Conservation (phyloP, 2,113 vertebrate genomes). For the Oncorhynchus mykiss region DNA sequence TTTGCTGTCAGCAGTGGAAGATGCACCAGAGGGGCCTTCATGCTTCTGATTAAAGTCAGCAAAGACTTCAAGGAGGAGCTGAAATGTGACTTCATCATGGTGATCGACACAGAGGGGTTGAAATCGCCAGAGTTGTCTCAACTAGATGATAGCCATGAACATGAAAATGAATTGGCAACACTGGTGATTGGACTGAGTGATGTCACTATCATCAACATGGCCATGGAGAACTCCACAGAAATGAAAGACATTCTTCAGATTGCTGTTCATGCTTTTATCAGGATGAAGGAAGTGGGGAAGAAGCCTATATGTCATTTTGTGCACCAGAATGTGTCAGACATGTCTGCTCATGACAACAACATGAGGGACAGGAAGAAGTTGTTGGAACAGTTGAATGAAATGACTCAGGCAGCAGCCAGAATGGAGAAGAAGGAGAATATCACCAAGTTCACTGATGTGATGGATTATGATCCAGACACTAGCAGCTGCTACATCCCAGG, state of each 20-base stretch:
- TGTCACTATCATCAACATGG: not conserved
- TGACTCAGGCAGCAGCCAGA: no score
- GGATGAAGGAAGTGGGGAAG: slow-evolving; percentile 54
- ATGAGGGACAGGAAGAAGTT: no score
- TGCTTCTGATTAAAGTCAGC: slow-evolving; percentile 52
- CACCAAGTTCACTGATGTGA: no score
- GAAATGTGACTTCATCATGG: slow-evolving; percentile 72
- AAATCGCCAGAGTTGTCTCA: slow-evolving; percentile 41
- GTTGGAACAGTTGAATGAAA: no score
- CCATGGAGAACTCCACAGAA: slow-evolving; percentile 58
- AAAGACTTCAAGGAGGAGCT: slow-evolving; percentile 62
- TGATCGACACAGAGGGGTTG: slow-evolving; percentile 73
- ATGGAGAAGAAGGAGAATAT: no score
- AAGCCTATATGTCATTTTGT: not conserved
- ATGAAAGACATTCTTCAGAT: slow-evolving; percentile 67
- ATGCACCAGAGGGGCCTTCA: slow-evolving; percentile 48
- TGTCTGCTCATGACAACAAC: no score
- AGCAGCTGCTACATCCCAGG: slow-evolving; percentile 26
- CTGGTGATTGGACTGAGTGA: no score
- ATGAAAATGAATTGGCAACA: slow-evolving; percentile 26
- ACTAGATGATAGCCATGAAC: slow-evolving; percentile 42
- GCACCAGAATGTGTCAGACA: no score
- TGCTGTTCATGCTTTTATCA: slow-evolving; percentile 64
- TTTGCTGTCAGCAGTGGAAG: no score
- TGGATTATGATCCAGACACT: no score